These are phyloP conservation scores for Atopsyche davidsoni DNA, from an alignment of 1,140 invertebrate genomes.

Conservation along the genomic window DNA sequence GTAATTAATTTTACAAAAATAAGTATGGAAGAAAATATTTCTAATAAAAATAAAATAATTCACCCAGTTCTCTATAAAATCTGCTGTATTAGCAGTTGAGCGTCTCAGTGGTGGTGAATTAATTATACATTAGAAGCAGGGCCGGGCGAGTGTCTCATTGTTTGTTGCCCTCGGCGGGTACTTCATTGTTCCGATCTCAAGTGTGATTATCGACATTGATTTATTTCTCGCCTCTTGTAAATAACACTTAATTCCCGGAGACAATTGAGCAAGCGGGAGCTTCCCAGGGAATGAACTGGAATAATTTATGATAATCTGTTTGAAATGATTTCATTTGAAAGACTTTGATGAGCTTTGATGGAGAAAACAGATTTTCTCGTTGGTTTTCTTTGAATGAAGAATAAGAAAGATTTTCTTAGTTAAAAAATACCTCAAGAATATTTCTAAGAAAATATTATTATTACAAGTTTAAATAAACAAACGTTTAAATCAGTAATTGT, in stretches of 20 bases:
- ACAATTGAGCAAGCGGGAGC: slow-evolving; percentile 16
- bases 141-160: slow-evolving; percentile 6
- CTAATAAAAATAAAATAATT: too few species aligned
- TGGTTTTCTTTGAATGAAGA: background rate
- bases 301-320: slow-evolving; percentile 21
- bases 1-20: too few species aligned
- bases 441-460: too few species aligned
- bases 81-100: slow-evolving; percentile 8
- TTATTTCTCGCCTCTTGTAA: slow-evolving; percentile 23
- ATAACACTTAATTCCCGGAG: slow-evolving; percentile 20
- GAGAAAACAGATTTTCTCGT: background rate
- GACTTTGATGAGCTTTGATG: background rate
- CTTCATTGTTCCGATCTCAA: slow-evolving; percentile 24
- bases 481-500: too few species aligned
- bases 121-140: slow-evolving; percentile 11
- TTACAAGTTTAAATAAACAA: too few species aligned
- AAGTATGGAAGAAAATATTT: too few species aligned
- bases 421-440: too few species aligned
- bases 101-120: slow-evolving; percentile 6
- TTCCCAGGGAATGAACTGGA: slow-evolving; percentile 12
- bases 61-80: too few species aligned
- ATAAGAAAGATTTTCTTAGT: too few species aligned
- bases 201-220: slow-evolving; percentile 27
- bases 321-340: background rate
- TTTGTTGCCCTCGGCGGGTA: background rate